These are phyloP conservation scores for Eudemis profundana DNA, from an alignment of 2,888 invertebrate genomes.

Conservation along the genomic window DNA sequence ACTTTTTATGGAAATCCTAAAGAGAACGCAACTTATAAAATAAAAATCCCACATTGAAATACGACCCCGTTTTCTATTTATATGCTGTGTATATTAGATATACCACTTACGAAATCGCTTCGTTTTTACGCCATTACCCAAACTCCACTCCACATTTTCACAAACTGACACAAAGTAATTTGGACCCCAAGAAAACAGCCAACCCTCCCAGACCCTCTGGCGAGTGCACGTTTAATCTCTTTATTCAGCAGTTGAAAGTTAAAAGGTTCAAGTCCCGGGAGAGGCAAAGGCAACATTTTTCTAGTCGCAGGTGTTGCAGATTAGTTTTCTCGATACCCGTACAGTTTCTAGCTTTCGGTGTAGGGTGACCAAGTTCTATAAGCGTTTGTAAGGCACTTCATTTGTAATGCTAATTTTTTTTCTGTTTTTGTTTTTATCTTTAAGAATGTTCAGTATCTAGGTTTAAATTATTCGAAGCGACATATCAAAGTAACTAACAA, in stretches of 20 bases:
- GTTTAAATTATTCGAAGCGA: no score
- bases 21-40: no score
- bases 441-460: no score
- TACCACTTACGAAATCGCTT: neutral
- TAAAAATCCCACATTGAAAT: no score
- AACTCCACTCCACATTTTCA: conserved; percentile 19
- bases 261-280: conserved; percentile 50
- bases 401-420: neutral
- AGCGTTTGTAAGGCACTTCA: no score
- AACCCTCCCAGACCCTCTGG: conserved; percentile 42
- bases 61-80: neutral
- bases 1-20: no score
- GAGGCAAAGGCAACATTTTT: conserved; percentile 54
- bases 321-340: conserved; percentile 63
- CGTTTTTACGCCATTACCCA: conserved; percentile 7
- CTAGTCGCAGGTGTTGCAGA: conserved; percentile 53
- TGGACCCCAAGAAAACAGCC: conserved; percentile 49
- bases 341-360: conserved; percentile 49
- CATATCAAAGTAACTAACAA: no score
- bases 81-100: neutral
- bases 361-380: conserved; percentile 28
- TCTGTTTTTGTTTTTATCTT: neutral
- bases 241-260: conserved; percentile 51
- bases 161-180: conserved; percentile 39
- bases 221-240: conserved; percentile 46